Evolutionary conservation across 30 jellyfish, hydroid and myxozoan species (phyloP).

Genomic region (Turritopsis rubra): DNA sequence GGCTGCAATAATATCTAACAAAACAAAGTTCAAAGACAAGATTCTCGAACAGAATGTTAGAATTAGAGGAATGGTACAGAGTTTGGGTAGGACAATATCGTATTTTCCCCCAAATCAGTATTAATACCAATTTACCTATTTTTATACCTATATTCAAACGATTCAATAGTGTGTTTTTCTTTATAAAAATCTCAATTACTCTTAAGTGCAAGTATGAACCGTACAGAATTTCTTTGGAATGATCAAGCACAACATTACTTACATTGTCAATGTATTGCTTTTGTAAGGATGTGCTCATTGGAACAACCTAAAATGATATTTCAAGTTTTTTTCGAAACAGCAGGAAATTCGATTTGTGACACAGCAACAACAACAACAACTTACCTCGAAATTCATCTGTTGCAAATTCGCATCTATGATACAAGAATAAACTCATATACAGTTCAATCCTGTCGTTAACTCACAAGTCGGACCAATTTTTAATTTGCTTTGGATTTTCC

Average conservation of each 20-base stretch:
- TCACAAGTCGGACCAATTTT: not conserved
- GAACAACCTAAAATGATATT: conserved; percentile 42
- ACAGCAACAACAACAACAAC: not conserved
- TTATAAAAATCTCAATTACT: not conserved
- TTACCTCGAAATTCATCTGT: conserved; percentile 70
- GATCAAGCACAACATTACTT: not conserved
- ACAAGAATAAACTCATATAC: not conserved
- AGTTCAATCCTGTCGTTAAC: not conserved
- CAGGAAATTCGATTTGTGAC: not conserved
- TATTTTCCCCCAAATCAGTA: too few relatives aligned
- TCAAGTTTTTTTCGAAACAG: not conserved
- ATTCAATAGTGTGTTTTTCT: too few relatives aligned
- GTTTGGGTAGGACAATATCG: too few relatives aligned
- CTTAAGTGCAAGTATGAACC: not conserved
- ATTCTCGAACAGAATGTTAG: too few relatives aligned
- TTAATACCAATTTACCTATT: too few relatives aligned
- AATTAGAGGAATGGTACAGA: too few relatives aligned
- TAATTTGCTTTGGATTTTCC: too few relatives aligned
- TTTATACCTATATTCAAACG: too few relatives aligned
- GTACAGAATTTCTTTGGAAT: not conserved
- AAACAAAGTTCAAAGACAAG: too few relatives aligned
- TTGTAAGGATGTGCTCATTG: conserved; percentile 51
- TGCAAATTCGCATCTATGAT: conserved; percentile 52
- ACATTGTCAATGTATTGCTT: conserved; percentile 61
- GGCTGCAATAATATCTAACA: too few relatives aligned